Evolutionary conservation across 2,113 vertebrate genomes (phyloP), one percentile per base, ranked within the genome.

Genomic region (Periophthalmodon schlosseri): DNA sequence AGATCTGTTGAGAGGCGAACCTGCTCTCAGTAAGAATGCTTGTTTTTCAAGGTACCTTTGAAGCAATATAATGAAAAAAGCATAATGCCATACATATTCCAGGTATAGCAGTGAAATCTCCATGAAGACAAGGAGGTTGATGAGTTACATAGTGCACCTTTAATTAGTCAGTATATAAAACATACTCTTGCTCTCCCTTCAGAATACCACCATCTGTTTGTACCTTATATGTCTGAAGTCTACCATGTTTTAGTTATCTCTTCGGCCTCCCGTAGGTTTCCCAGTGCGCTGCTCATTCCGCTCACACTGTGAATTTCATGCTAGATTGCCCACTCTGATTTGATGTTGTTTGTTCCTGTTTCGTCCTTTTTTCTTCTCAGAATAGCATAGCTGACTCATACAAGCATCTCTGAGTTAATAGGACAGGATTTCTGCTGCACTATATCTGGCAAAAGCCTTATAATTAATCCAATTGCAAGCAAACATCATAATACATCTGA

Each of bases 341-440:
- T 50, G 24, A 57, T 72, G 66, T 49, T 54, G 70, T 77, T 84
- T 73, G 73, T 61, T 61, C 54, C 68, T 52, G 13, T 78, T 80
- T 74, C 70, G 71, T 69, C 68, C n/a, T 81, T 77, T 73, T 80
- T 65, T 57, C 36, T 44, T 69, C 61, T 13, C 3, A 4, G 47
- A 65, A 23, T 50, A 50, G 44, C 54, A 68, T 71, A 78, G 76
- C 78, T 85, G 77, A 87, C 85, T 89, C 86, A 82, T 28, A 34
- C 28, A 21, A 44, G 68, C 39, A 72, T 69, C 76, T 75, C 74
- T 65, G 12, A 72, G 74, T 81, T 74, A 76, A 44, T 72, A 79
- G 63, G 69, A 78, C 60, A 75, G 68, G 78, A 74, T 82, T 71
- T 69, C 73, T 36, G 23, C 13, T 72, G 47, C 69, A 36, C 73